Evolutionary conservation across 2,888 invertebrate species (phyloP).

Genomic region (Eutolmus rufibarbis): DNA sequence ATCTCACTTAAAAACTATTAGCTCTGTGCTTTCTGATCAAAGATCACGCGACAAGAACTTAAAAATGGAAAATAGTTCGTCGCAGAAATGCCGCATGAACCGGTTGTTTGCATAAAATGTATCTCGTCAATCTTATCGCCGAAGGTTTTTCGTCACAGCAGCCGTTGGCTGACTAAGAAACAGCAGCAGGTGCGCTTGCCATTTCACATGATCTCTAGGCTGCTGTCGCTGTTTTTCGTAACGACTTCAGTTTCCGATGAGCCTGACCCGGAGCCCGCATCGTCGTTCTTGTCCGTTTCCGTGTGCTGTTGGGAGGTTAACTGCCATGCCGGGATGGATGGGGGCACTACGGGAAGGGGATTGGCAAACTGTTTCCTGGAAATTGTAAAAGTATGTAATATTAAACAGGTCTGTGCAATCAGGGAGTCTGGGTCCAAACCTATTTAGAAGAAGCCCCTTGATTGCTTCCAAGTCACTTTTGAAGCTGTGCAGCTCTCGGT

Average conservation of each 20-base stretch:
- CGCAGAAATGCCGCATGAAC: not conserved
- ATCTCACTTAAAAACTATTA: not conserved
- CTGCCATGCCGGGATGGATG: slow-evolving; percentile 85
- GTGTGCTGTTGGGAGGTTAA: slow-evolving; percentile 63
- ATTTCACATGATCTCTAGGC: slow-evolving; percentile 75
- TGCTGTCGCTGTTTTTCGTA: slow-evolving; percentile 78
- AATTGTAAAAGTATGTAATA: slow-evolving; percentile 41
- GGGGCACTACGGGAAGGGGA: slow-evolving; percentile 69
- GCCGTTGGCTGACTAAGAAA: not conserved
- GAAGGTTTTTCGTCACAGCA: not conserved
- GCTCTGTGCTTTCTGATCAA: not conserved
- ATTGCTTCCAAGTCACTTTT: slow-evolving; percentile 76
- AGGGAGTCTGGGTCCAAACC: slow-evolving; percentile 59
- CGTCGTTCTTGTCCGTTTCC: slow-evolving; percentile 64
- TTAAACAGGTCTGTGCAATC: not conserved
- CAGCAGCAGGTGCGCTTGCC: not conserved
- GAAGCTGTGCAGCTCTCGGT: slow-evolving; percentile 71
- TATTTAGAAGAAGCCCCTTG: slow-evolving; percentile 76
- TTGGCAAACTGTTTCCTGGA: slow-evolving; percentile 80
- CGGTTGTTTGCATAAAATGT: not conserved
- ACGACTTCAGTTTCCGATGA: slow-evolving; percentile 77
- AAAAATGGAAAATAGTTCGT: not conserved
- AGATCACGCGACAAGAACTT: not conserved
- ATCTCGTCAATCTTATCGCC: not conserved
- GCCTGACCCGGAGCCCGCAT: slow-evolving; percentile 71